Conservation (phyloP, 2,113 vertebrate genomes). For the Haliaeetus leucogaster region DNA sequence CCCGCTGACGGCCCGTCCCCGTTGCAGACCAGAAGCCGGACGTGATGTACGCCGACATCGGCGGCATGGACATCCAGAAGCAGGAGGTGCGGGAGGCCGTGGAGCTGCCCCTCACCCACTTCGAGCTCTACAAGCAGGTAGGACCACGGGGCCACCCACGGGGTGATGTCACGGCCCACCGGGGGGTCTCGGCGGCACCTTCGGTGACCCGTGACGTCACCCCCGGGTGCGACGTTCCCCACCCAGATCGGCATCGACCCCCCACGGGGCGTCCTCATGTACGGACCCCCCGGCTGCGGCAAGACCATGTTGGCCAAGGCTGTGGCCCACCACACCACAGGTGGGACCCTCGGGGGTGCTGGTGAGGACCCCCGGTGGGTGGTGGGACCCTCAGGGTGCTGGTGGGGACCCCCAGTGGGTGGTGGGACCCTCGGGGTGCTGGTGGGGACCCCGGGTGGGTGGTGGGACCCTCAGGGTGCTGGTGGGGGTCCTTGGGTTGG, state of each 20-base stretch:
- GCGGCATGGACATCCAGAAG: slow-evolving; percentile 97
- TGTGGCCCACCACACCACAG: slow-evolving; percentile 94
- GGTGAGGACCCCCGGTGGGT: too few relatives aligned
- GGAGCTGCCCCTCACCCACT: slow-evolving; percentile 93
- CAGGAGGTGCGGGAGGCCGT: slow-evolving; percentile 95
- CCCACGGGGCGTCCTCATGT: slow-evolving; percentile 92
- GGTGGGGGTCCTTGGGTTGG: too few relatives aligned
- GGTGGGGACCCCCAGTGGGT: too few relatives aligned
- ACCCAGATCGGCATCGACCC: slow-evolving; percentile 92
- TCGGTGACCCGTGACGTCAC: neutral
- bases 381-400: neutral
- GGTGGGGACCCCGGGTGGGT: too few relatives aligned
- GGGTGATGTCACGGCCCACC: too few relatives aligned
- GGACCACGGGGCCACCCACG: neutral
- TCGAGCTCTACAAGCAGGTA: slow-evolving; percentile 96
- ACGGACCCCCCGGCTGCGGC: slow-evolving; percentile 91
- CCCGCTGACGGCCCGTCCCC: neutral
- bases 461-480: too few relatives aligned
- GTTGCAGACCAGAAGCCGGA: slow-evolving; percentile 92
- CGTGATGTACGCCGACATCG: slow-evolving; percentile 92
- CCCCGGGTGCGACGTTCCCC: neutral
- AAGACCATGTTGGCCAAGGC: slow-evolving; percentile 97
- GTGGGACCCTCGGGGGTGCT: slow-evolving; percentile 36
- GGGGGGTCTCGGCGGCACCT: too few relatives aligned
- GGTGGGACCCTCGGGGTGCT: too few relatives aligned